These are phyloP conservation scores for Uropsilus gracilis DNA, from an alignment of 2,113 vertebrate genomes.

Conservation along the genomic window DNA sequence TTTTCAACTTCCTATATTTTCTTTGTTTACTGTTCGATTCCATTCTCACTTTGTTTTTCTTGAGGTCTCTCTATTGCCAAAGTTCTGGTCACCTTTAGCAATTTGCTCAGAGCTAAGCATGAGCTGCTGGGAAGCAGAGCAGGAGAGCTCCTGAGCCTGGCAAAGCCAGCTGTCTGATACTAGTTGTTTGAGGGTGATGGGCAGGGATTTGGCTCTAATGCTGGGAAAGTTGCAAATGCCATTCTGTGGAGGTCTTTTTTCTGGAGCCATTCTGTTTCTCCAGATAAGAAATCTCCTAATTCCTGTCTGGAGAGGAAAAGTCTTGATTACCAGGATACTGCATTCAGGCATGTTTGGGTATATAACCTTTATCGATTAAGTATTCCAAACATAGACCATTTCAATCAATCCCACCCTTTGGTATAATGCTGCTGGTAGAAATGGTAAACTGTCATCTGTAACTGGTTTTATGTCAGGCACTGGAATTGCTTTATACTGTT, in stretches of 20 bases:
- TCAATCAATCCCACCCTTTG: neutral
- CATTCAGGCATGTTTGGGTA: neutral
- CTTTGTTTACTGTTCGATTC: neutral
- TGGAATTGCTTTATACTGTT: neutral
- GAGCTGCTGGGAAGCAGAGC: neutral
- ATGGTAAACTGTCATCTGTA: neutral
- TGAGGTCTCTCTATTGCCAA: neutral
- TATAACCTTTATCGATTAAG: neutral
- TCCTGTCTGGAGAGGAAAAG: neutral
- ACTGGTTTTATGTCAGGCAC: neutral
- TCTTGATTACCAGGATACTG: neutral
- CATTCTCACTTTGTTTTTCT: neutral
- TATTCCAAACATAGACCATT: neutral
- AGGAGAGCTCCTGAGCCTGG: neutral
- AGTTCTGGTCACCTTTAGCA: neutral
- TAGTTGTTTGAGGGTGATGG: neutral
- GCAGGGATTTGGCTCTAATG: neutral
- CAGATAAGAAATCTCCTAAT: constrained; percentile 8
- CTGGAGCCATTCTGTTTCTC: neutral
- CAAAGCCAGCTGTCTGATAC: neutral
- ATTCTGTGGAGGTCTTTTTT: neutral
- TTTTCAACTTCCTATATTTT: neutral
- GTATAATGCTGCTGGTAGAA: neutral
- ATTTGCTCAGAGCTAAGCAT: neutral
- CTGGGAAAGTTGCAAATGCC: neutral